Percentiles rank a stretch among this genome's conserved stretches.
Conservation (phyloP, 1,140 invertebrate genomes). For the Monomorium pharaonis region DNA sequence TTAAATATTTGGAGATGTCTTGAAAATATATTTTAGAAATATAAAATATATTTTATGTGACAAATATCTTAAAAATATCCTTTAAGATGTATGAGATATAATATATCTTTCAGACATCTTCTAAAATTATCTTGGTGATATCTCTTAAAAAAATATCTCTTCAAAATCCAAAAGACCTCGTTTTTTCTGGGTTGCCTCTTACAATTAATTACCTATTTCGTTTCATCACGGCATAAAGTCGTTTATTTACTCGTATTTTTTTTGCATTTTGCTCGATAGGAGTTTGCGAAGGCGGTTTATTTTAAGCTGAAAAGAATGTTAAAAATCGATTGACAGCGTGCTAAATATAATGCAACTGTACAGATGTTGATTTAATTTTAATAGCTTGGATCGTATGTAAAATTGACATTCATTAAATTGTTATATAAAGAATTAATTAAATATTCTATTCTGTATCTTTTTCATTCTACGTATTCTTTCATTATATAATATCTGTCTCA, state of each 20-base stretch:
- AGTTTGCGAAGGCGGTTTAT: constrained; percentile 20
- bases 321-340: constrained; percentile 24
- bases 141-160: no score
- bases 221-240: neutral
- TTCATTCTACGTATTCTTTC: neutral
- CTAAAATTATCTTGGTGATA: no score
- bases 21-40: no score
- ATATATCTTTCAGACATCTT: no score
- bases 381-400: neutral
- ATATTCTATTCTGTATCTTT: neutral
- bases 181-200: no score
- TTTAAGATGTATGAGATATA: no score
- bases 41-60: no score
- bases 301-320: constrained; percentile 31
- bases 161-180: no score
- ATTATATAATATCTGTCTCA: no score
- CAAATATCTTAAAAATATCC: no score
- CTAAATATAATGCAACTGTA: constrained; percentile 11
- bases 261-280: constrained; percentile 7
- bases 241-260: constrained; percentile 4
- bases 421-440: neutral
- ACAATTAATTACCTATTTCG: neutral
- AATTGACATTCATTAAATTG: neutral
- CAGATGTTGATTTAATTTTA: neutral
- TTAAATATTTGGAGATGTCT: no score